Percentiles rank a stretch among this genome's conserved stretches.
Evolutionary conservation across 1,140 invertebrate species (phyloP).

Genomic region (Spodoptera litura): DNA sequence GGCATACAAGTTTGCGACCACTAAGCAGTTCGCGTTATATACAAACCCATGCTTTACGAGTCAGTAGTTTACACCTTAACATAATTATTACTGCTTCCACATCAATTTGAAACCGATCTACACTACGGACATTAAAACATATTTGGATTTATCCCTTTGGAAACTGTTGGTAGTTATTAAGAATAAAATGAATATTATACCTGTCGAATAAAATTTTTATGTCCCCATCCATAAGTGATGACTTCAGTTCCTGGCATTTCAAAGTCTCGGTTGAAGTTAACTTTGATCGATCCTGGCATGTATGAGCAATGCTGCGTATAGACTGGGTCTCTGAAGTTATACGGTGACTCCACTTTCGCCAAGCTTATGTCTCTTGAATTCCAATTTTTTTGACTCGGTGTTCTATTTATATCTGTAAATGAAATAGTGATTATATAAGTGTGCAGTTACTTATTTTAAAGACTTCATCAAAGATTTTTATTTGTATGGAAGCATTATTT

Average conservation of each 20-base stretch:
- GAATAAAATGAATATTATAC: background rate
- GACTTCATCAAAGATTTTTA: no score
- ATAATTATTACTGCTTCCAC: no score
- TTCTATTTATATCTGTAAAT: background rate
- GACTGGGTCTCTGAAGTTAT: conserved; percentile 27
- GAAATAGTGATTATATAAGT: background rate
- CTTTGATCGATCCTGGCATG: background rate
- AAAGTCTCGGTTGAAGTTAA: conserved; percentile 22
- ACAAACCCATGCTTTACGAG: no score
- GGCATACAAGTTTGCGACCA: no score
- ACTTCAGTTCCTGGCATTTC: background rate
- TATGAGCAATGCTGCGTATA: conserved; percentile 32
- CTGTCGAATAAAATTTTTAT: background rate
- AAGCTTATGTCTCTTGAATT: conserved; percentile 30
- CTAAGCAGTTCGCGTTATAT: no score
- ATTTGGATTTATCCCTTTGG: no score
- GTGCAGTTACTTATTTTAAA: no score
- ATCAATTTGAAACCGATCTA: no score
- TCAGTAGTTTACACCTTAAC: no score
- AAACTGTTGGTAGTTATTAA: no score
- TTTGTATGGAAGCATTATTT: no score
- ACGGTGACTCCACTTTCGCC: conserved; percentile 43
- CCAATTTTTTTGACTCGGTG: background rate
- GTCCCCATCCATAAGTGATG: conserved; percentile 11
- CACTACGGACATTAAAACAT: no score